phyloP scores from a whole-genome alignment of 2,797 vertebrate genomes.

The Chlorospingus flavigularis region DNA sequence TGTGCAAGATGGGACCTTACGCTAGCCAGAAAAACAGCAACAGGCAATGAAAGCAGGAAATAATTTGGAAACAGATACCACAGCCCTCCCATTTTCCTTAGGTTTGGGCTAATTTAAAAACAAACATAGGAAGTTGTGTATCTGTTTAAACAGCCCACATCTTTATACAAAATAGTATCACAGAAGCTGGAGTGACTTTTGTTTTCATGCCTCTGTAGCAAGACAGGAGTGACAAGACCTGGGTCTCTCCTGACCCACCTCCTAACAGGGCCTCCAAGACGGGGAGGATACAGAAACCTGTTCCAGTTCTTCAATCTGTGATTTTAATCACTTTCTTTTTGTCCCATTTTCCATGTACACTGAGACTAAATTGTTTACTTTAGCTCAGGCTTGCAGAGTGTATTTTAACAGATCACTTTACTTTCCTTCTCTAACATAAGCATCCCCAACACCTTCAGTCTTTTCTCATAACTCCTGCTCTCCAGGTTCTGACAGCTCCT shows the following conservation, averaged over 20 bases:
- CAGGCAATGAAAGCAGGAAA: not conserved
- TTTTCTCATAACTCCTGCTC: not conserved
- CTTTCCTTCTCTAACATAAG: not conserved
- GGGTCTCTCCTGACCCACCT: not conserved
- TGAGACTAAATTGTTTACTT: not conserved
- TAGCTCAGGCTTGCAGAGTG: not conserved
- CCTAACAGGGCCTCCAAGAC: not conserved
- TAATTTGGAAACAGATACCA: not conserved
- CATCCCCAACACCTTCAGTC: not conserved
- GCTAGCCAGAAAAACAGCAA: not conserved
- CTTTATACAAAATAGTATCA: not conserved
- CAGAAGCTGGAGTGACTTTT: not conserved
- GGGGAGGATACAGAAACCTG: not conserved
- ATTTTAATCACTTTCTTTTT: not conserved
- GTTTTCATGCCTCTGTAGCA: not conserved
- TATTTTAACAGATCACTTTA: not conserved
- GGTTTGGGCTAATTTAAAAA: not conserved
- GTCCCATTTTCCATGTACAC: not conserved
- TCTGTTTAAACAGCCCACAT: accelerated
- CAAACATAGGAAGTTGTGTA: not conserved
- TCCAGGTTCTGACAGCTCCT: not conserved
- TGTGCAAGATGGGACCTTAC: accelerated
- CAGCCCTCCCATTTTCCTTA: not conserved
- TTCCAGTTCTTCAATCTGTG: not conserved
- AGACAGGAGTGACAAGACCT: not conserved